Percentiles rank a stretch among this genome's conserved stretches.
These are phyloP conservation scores for Podarcis raffonei DNA, from an alignment of 2,113 vertebrate species.

Conservation along the genomic window DNA sequence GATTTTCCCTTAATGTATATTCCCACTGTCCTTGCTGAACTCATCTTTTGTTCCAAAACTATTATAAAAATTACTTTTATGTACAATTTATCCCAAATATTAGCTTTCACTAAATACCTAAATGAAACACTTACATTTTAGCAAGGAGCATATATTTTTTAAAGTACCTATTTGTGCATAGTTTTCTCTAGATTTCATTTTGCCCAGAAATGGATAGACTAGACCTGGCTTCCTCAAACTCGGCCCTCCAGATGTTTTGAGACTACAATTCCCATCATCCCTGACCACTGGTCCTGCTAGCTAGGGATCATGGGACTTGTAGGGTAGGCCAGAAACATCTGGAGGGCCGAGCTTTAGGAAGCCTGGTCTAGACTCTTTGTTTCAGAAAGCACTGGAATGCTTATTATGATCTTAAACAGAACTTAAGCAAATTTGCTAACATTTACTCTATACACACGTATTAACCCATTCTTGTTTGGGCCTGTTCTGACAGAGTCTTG, in stretches of 20 bases:
- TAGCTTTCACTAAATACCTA: neutral
- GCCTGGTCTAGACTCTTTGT: neutral
- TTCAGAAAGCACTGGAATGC: conserved; percentile 10
- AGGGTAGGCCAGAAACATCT: no score
- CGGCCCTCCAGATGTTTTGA: no score
- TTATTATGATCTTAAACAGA: neutral
- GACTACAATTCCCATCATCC: no score
- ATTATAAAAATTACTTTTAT: neutral
- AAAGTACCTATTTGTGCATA: neutral
- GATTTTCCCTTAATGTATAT: neutral
- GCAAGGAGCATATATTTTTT: neutral
- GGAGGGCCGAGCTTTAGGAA: no score
- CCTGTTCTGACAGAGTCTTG: neutral
- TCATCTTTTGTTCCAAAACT: neutral
- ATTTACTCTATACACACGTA: neutral
- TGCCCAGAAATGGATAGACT: neutral
- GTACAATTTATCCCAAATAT: neutral
- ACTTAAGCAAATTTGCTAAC: conserved; percentile 1
- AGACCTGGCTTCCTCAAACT: no score
- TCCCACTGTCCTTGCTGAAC: neutral
- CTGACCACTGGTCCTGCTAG: no score
- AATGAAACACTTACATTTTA: neutral
- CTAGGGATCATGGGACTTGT: no score
- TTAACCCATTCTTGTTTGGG: neutral
- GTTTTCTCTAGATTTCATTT: neutral